Conservation (phyloP, 64 coral and sea anemone genomes). For the Stichodactyla mertensii region DNA sequence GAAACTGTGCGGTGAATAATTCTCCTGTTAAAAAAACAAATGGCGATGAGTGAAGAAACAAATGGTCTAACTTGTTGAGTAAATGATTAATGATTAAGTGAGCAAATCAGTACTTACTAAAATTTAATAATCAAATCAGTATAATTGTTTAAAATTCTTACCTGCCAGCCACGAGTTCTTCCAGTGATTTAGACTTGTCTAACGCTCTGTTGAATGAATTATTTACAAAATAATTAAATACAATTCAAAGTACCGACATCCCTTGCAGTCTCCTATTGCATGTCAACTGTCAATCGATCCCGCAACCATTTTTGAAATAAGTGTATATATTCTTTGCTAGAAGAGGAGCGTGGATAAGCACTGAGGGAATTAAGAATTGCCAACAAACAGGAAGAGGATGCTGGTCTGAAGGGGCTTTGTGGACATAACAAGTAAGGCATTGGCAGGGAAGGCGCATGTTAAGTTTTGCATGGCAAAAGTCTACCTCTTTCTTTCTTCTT, state of each 20-base stretch:
- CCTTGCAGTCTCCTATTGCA: too few species aligned
- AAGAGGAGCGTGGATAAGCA: neutral
- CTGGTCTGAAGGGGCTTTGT: too few species aligned
- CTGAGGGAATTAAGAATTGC: neutral
- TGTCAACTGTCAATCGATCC: too few species aligned
- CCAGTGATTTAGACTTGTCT: constrained; percentile 10
- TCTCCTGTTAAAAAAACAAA: neutral
- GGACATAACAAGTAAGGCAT: too few species aligned
- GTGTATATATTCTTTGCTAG: too few species aligned
- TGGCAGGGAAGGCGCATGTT: too few species aligned
- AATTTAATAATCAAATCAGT: neutral
- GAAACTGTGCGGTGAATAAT: neutral
- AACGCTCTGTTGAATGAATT: neutral
- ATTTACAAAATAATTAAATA: too few species aligned
- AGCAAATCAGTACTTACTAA: neutral
- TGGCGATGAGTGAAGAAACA: neutral
- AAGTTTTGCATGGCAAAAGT: neutral
- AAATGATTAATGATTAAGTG: neutral
- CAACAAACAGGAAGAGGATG: too few species aligned
- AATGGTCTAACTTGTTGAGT: neutral
- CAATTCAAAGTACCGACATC: too few species aligned
- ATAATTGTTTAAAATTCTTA: neutral
- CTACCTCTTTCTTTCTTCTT: constrained; percentile 8
- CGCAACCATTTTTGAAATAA: too few species aligned
- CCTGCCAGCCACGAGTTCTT: constrained; percentile 9